A percentile compares a stretch with the other conserved stretches of the same genome.
Evolutionary conservation across 2,888 invertebrate species (phyloP).

Genomic region (Priocnemis perturbator): DNA sequence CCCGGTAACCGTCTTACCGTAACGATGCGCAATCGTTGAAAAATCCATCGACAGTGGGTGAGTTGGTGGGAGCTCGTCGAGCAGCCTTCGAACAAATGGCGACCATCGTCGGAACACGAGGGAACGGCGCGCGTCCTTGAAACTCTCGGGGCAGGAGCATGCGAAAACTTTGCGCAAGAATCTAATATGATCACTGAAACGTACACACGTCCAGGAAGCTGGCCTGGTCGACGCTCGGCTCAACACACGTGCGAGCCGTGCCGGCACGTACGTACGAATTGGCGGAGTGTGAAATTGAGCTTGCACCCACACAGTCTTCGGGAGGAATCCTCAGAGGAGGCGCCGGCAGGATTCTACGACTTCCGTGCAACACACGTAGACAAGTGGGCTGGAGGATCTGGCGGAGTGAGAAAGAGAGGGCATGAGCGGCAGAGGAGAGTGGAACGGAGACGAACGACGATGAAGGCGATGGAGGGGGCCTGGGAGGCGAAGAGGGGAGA

Average conservation of each 20-base stretch:
- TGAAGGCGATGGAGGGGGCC: neutral
- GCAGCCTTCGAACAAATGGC: neutral
- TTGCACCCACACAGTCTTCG: too few species aligned
- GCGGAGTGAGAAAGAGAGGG: conserved; percentile 19
- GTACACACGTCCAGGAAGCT: too few species aligned
- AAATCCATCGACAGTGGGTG: too few species aligned
- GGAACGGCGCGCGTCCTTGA: conserved; percentile 1
- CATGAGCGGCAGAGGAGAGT: conserved; percentile 24
- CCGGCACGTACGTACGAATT: too few species aligned
- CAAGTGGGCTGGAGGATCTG: conserved; percentile 11
- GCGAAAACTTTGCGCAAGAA: conserved; percentile 19
- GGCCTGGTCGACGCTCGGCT: too few species aligned
- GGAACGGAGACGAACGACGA: conserved; percentile 22
- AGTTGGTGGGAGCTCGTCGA: too few species aligned
- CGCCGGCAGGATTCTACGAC: conserved; percentile 21
- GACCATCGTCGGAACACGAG: neutral
- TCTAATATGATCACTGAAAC: conserved; percentile 1
- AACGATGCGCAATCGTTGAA: too few species aligned
- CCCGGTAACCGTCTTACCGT: too few species aligned
- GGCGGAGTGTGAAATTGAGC: too few species aligned
- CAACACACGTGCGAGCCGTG: too few species aligned
- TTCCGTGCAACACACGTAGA: conserved; percentile 16
- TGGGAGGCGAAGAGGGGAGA: conserved; percentile 41
- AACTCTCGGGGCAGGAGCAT: neutral
- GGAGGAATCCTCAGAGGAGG: conserved; percentile 9